Base-by-base conservation (phyloP, 2,797 vertebrate genomes). In the Channa striata region DNA sequence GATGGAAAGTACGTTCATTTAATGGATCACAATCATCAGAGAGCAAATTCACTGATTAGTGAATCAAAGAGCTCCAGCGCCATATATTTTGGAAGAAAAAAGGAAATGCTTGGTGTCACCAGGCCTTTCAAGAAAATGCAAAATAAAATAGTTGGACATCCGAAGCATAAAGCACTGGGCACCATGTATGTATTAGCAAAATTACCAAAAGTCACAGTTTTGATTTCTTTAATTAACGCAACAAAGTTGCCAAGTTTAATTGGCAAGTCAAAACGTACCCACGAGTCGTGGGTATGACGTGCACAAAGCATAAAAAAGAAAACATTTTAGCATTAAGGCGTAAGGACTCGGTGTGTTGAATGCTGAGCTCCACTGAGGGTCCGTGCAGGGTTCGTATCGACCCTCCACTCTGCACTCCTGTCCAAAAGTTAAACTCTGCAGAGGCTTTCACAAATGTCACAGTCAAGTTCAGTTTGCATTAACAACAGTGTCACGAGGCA, bases 381-480 rank as follows among this genome's bases (percentile, higher is more conserved):
- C 69, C 40, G 23, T 11, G 43, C 36, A 5, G 33, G 51, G 68
- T 59, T 59, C 43, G 6, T 43, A 56, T 64, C 48, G 42, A 73
- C 60, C 81, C 67, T 71, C 23, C 50, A 14, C 70, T 69, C 61
- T 59, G 61, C 60, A 23, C 73, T 63, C 20, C 19, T 40, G 67
- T 77, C 53, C 71, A 56, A 65, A 68, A 69, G 61, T 74, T 62
- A 68, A 78, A 72, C 74, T 78, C 71, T 54, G 60, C 62, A 50
- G 58, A 84, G 74, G 64, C 67, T 64, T 75, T 62, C 56, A 59
- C 65, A 85, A 79, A 88, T 88, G 85, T 84, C 74, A 81, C 66
- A 62, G 59, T 74, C 68, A 34, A 34, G 71, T 83, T 85, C 62
- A 71, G 59, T 87, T 81, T 80, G 77, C 62, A 80, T 86, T 84